Percentiles rank a stretch among this genome's conserved stretches.
Evolutionary conservation across 2,113 vertebrate genomes (phyloP).

Genomic region (Meles meles): DNA sequence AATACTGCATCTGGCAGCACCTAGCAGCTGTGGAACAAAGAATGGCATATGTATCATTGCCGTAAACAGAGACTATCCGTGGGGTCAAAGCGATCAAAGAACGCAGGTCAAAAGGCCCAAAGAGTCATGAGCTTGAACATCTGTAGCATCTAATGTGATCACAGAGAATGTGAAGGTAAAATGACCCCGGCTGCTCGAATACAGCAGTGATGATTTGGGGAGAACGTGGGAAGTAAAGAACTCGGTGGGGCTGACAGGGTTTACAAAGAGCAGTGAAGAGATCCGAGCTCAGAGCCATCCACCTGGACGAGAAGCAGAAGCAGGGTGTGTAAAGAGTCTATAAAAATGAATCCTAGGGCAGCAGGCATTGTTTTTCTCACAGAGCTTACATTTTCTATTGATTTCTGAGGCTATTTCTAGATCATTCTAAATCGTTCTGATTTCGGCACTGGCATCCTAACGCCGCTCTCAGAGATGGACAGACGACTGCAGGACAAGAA

Average conservation of each 20-base stretch:
- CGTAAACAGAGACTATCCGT: neutral
- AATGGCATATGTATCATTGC: neutral
- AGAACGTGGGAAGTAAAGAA: neutral
- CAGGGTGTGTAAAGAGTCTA: neutral
- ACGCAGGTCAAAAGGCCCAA: neutral
- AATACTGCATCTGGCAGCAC: neutral
- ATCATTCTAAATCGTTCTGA: neutral
- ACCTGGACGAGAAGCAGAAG: neutral
- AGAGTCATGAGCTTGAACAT: neutral
- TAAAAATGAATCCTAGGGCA: neutral
- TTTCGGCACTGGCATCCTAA: neutral
- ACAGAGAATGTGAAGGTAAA: neutral
- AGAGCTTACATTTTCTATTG: neutral
- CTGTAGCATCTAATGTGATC: neutral
- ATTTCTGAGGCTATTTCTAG: neutral
- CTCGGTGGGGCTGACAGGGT: neutral
- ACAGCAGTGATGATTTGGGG: neutral
- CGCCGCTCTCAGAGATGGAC: neutral
- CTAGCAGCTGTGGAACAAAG: neutral
- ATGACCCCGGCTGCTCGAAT: neutral
- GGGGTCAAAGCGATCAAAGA: neutral
- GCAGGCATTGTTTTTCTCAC: neutral
- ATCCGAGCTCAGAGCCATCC: neutral
- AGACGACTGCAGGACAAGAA: neutral
- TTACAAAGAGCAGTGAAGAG: neutral